Evolutionary conservation across 2,113 vertebrate species (phyloP).

Genomic region (Peromyscus leucopus): DNA sequence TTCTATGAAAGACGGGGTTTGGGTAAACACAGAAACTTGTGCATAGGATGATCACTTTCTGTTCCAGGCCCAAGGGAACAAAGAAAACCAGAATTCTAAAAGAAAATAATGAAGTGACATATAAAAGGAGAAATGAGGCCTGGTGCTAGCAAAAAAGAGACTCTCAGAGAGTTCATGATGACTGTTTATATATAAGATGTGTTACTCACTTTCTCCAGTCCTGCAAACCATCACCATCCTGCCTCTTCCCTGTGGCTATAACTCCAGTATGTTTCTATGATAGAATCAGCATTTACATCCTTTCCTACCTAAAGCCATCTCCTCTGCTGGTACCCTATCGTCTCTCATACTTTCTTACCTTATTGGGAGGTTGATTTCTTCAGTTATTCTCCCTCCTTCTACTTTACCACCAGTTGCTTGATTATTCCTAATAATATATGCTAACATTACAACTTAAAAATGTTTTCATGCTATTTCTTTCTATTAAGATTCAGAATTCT

Average conservation of each 20-base stretch:
- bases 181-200: not conserved
- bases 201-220: not conserved
- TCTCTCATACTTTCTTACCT: not conserved
- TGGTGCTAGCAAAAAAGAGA: not conserved
- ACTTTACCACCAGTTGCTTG: not conserved
- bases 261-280: not conserved
- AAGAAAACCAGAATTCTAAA: conserved; percentile 2
- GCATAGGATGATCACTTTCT: not conserved
- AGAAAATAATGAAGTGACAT: conserved; percentile 31
- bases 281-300: not conserved
- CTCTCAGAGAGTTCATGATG: not conserved
- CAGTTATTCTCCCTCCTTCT: not conserved
- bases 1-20: not conserved
- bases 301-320: not conserved
- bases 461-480: not conserved
- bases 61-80: not conserved
- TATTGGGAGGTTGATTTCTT: not conserved
- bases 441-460: not conserved
- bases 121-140: conserved; percentile 2
- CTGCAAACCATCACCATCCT: not conserved
- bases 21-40: conserved; percentile 1
- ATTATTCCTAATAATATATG: not conserved
- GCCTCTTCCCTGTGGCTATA: not conserved
- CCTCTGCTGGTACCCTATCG: not conserved
- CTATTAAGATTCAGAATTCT: not conserved